Evolutionary conservation across 2,113 vertebrate species (phyloP), one percentile per base, ranked within the genome.

Genomic region (Ancistrus triradiatus): DNA sequence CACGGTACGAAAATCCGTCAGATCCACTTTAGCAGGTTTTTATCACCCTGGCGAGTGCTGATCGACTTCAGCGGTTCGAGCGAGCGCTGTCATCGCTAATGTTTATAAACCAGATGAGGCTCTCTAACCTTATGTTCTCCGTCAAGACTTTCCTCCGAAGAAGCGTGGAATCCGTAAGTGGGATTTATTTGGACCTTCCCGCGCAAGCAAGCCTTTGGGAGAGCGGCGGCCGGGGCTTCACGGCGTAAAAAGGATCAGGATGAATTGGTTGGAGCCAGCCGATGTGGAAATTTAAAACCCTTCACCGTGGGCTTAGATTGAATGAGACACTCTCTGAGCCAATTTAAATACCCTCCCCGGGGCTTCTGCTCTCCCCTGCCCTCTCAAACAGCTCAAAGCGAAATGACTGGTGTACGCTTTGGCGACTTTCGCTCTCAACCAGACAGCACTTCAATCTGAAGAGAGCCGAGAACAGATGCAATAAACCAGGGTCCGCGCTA

Each of bases 281-380:
- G 42, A 65, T 57, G 31, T 66, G 52, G 46, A 66, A 52, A 49
- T 66, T 66, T 58, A 57, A 40, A 58, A 47, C 52, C 43, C 44
- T 40, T 28, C 52, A 58, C 21, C 52, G 11, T 42, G 43, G 33
- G 63, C 52, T 47, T 6, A 19, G 44, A 49, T 15, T 58, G 52
- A 66, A 47, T 18, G 28, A 38, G 46, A 48, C 42, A 1, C 42
- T 25, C 56, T 35, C 51, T 56, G 42, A 35, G n/a, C n/a, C 51
- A 56, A 65, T 66, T 66, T 57, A 40, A 66, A 57, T 66, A 38
- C 42, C 38, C 42, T 40, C 63, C 33, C 53, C 24, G 52, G 31
- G 44, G 33, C 33, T 58, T 48, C n/a, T n/a, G n/a, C n/a, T 35
- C 55, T 25, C 25, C 33, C 11, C 27, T 22, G 15, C 25, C 7